Conservation (phyloP, 2,797 vertebrate genomes). For the Arrhamphus sclerolepis region DNA sequence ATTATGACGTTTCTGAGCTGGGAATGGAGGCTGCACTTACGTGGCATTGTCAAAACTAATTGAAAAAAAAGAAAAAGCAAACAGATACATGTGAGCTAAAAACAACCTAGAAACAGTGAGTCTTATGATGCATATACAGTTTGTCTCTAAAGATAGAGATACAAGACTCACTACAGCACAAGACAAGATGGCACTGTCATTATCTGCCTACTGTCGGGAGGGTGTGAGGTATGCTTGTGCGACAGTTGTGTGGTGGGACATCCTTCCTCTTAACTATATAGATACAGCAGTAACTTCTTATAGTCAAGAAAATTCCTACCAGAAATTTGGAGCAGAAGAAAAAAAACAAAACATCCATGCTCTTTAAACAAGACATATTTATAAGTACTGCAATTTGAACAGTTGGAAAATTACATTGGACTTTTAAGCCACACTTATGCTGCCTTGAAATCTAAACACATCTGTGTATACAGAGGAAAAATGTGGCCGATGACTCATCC, state of each 20-base stretch:
- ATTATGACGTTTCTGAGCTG: conserved; percentile 8
- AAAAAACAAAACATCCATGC: background rate
- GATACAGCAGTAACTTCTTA: conserved; percentile 13
- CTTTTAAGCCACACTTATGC: background rate
- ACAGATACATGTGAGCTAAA: conserved; percentile 8
- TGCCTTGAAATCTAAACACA: conserved; percentile 14
- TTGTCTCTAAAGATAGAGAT: conserved; percentile 65
- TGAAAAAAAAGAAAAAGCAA: conserved; percentile 23
- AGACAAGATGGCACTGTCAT: conserved; percentile 44
- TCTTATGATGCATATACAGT: conserved; percentile 37
- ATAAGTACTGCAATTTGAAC: background rate
- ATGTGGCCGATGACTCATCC: conserved; percentile 33
- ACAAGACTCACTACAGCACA: conserved; percentile 35
- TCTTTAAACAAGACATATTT: background rate
- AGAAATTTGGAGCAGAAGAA: background rate
- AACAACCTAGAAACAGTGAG: conserved; percentile 39
- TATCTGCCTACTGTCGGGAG: conserved; percentile 53
- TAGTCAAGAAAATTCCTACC: conserved; percentile 7
- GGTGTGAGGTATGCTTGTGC: conserved; percentile 37
- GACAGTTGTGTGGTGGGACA: conserved; percentile 26
- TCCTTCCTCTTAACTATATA: conserved; percentile 25
- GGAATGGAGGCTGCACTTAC: background rate
- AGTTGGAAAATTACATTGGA: conserved; percentile 2
- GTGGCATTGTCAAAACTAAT: conserved; percentile 10
- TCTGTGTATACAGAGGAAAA: conserved; percentile 13